A percentile compares a stretch with the other conserved stretches of the same genome.
Evolutionary conservation across 2,888 invertebrate genomes (phyloP).

Genomic region (Melanchra persicariae): DNA sequence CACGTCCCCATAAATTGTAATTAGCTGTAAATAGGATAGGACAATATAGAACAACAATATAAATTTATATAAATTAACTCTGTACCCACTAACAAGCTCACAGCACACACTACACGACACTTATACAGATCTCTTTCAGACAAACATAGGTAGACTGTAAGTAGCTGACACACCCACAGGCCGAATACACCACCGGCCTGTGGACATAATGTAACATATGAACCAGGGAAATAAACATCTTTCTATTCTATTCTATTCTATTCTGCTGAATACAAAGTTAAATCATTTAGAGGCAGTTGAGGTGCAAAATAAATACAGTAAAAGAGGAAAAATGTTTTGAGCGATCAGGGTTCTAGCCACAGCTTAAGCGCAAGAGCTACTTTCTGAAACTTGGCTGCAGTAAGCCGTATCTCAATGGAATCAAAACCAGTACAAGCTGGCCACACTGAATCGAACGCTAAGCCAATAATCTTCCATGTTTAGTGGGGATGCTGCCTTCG

Average conservation of each 20-base stretch:
- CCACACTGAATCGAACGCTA: background rate
- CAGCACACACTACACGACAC: conserved; percentile 9
- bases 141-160: conserved; percentile 18
- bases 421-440: background rate
- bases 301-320: background rate
- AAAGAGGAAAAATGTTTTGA: too few relatives aligned
- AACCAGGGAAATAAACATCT: too few relatives aligned
- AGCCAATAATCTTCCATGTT: conserved; percentile 16
- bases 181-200: too few relatives aligned
- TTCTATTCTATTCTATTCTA: too few relatives aligned
- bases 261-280: too few relatives aligned
- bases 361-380: too few relatives aligned
- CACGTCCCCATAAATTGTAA: background rate
- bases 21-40: background rate
- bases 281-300: background rate
- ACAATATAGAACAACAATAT: background rate
- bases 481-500: conserved; percentile 20
- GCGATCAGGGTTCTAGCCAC: too few relatives aligned
- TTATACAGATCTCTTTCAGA: conserved; percentile 19
- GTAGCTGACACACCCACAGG: conserved; percentile 16
- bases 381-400: background rate
- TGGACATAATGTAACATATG: too few relatives aligned
- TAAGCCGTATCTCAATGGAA: background rate
- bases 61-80: conserved; percentile 9
- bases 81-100: conserved; percentile 1